phyloP scores from a whole-genome alignment of 2,888 invertebrate genomes.

The Volucella zonaria region DNA sequence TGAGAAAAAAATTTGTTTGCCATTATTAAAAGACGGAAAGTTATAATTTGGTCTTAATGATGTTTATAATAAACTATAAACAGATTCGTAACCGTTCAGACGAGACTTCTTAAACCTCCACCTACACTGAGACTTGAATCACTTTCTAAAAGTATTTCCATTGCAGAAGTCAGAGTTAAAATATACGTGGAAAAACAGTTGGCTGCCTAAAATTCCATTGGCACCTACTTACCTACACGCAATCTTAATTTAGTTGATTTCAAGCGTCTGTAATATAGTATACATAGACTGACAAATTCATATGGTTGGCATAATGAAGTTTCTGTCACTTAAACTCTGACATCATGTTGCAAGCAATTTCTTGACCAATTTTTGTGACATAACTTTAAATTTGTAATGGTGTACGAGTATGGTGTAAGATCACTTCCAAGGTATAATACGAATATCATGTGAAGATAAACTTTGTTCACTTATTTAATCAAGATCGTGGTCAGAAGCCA shows the following conservation, averaged over 20 bases:
- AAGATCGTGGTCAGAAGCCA: constrained; percentile 30
- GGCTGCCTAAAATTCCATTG: not conserved
- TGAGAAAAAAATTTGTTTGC: not conserved
- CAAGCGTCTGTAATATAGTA: constrained; percentile 14
- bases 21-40: constrained; percentile 2
- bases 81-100: constrained; percentile 15
- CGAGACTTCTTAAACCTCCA: not conserved
- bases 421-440: constrained; percentile 29
- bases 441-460: constrained; percentile 45
- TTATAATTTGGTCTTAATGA: constrained; percentile 51
- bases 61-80: constrained; percentile 28
- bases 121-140: no score
- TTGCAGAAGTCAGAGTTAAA: not conserved
- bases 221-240: constrained; percentile 43
- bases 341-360: constrained; percentile 45
- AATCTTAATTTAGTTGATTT: constrained; percentile 27
- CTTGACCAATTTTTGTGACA: constrained; percentile 54
- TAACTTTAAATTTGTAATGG: constrained; percentile 30
- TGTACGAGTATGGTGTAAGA: constrained; percentile 18
- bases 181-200: not conserved
- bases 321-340: constrained; percentile 54
- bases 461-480: constrained; percentile 34
- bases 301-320: constrained; percentile 27
- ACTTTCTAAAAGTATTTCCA: not conserved
- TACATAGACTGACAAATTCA: not conserved